These are phyloP conservation scores for Oceanodroma leucorhoa DNA, from an alignment of 2,797 vertebrate genomes.

Conservation along the genomic window DNA sequence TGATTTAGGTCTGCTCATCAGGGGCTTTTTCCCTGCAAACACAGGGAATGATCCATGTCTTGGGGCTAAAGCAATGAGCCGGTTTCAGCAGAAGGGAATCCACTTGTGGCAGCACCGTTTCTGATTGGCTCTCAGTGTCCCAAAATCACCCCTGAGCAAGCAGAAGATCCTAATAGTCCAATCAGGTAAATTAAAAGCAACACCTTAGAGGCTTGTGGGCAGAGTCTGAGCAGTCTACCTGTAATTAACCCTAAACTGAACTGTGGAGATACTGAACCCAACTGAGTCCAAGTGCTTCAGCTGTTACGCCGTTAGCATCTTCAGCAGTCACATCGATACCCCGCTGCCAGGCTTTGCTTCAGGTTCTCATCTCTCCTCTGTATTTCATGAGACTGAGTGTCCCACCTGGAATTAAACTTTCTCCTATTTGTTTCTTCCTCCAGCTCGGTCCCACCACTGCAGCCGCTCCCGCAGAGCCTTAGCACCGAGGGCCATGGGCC, in stretches of 20 bases:
- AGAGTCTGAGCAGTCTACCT: not conserved
- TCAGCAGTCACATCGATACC: not conserved
- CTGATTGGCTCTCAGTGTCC: not conserved
- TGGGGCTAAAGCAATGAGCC: not conserved
- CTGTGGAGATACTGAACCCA: not conserved
- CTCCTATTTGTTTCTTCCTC: not conserved
- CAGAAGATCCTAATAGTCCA: not conserved
- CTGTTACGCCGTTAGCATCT: not conserved
- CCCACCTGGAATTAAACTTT: not conserved
- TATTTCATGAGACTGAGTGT: not conserved
- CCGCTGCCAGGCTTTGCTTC: not conserved
- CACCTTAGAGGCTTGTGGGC: not conserved
- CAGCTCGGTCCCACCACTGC: not conserved
- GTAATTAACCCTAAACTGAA: not conserved
- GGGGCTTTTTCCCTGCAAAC: not conserved
- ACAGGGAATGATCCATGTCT: not conserved
- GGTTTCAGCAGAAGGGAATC: not conserved
- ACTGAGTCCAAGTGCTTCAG: not conserved
- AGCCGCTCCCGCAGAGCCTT: not conserved
- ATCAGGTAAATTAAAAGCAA: not conserved
- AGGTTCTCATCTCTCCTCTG: not conserved
- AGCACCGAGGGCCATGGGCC: fast-evolving
- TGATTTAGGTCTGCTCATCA: not conserved
- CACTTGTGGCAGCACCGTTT: not conserved
- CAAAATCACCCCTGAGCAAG: not conserved